Percentiles rank a stretch among this genome's conserved stretches.
Conservation (phyloP, 2,888 invertebrate genomes). For the Ectemnius lituratus region DNA sequence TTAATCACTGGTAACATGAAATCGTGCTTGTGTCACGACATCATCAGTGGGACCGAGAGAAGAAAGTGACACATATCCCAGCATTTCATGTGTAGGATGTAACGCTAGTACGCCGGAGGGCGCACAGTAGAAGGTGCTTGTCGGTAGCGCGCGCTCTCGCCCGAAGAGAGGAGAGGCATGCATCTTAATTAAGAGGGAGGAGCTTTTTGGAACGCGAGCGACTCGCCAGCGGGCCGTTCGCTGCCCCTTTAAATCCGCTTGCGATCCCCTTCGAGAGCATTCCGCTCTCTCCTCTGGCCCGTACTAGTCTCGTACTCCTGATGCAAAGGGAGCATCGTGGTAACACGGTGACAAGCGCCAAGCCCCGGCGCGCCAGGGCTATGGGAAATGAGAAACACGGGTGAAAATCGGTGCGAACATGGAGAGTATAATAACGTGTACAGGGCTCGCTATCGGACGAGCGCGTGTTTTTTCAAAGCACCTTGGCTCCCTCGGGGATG, state of each 20-base stretch:
- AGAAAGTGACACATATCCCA: no score
- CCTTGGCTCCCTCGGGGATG: neutral
- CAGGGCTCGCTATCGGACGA: neutral
- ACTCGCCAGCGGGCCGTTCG: neutral
- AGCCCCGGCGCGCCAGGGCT: neutral
- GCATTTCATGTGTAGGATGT: no score
- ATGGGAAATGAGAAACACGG: neutral
- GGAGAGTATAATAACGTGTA: neutral
- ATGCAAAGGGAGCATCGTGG: neutral
- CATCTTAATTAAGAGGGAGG: slow-evolving; percentile 4
- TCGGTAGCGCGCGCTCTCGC: slow-evolving; percentile 15
- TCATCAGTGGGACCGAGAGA: no score
- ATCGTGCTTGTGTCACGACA: no score
- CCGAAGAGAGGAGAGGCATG: neutral
- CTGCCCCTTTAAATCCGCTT: no score
- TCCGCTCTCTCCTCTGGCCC: neutral
- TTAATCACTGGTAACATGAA: no score
- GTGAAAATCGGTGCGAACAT: neutral
- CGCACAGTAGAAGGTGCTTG: neutral
- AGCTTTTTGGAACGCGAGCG: slow-evolving; percentile 5
- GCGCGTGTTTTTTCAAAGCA: neutral
- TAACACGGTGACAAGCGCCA: neutral
- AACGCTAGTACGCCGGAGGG: no score
- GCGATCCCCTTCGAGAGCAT: no score
- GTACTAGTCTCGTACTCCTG: no score